Base-by-base conservation (phyloP, 1,140 invertebrate species). In the Conus betulinus region DNA sequence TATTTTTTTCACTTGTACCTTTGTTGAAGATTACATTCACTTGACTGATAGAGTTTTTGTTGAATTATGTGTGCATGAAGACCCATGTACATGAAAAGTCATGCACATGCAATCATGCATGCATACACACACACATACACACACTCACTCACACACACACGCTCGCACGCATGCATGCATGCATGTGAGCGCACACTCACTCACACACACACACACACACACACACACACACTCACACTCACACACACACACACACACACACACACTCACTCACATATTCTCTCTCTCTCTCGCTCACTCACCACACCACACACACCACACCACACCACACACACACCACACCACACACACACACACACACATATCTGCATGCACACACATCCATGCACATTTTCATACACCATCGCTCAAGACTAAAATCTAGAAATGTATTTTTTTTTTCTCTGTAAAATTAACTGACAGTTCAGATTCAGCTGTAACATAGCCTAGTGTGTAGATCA, bases 191-290 rank as follows among this genome's bases (percentile, higher is more conserved):
- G 23, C 71, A 7, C 71, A 7, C 71, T 1, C 71, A 74, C 20
- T 4, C 71, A 74, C 71, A 74, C 71, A n/a, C 71, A 74, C 71
- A 74, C 71, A 74, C 71, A 74, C 71, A 74, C 71, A 74, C 71
- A 74, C 71, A 74, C 71, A 74, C 71, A 74, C 71, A 74, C 71
- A 74, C 71, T 4, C 71, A 74, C 71, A 74, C 71, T 4, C 71
- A 74, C 71, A 74, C 71, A 74, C 71, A 74, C 71, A 74, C 71
- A 74, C 71, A 74, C 71, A 74, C 71, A 74, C 71, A 74, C 71
- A 74, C 71, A 74, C 71, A 74, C 71, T 20, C 71, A 5, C 71
- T 20, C 71, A n/a, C n/a, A n/a, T n/a, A n/a, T n/a, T 20, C 71
- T 20, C 71, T 20, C 71, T 20, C 71, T 8, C 17, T 8, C 71